Percentiles rank a stretch among this genome's conserved stretches.
Conservation (phyloP, 2,113 vertebrate species). For the Setophaga petechia region DNA sequence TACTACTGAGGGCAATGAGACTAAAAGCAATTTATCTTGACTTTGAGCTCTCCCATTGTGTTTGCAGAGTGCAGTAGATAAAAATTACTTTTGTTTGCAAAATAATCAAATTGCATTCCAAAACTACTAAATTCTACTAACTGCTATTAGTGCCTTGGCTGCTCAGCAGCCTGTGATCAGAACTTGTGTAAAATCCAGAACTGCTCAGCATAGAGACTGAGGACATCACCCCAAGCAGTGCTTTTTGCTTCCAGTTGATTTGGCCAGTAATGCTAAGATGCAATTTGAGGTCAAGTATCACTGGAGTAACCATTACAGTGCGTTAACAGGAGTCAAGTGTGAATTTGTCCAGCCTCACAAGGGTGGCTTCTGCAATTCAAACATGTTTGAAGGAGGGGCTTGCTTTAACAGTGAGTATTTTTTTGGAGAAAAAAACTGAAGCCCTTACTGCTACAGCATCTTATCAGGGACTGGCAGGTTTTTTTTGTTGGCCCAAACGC, state of each 20-base stretch:
- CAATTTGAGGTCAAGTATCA: not conserved
- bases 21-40: conserved; percentile 27
- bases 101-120: conserved; percentile 12
- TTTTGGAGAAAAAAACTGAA: rapidly evolving
- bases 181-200: not conserved
- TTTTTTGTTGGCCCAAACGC: not conserved
- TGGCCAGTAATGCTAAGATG: not conserved
- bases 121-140: not conserved
- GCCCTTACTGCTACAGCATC: not conserved
- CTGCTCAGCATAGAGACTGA: not conserved
- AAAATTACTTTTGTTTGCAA: conserved; percentile 47
- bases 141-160: not conserved
- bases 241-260: not conserved
- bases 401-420: not conserved
- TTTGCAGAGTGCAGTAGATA: conserved; percentile 37
- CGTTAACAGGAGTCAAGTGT: not conserved
- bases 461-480: conserved; percentile 25
- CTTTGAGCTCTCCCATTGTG: conserved; percentile 27
- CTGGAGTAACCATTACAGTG: not conserved
- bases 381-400: not conserved
- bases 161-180: not conserved
- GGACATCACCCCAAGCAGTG: not conserved
- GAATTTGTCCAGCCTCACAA: not conserved
- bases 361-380: not conserved
- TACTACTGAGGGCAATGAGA: not conserved